Conservation (phyloP, 2,113 vertebrate species). For the Pipa parva region DNA sequence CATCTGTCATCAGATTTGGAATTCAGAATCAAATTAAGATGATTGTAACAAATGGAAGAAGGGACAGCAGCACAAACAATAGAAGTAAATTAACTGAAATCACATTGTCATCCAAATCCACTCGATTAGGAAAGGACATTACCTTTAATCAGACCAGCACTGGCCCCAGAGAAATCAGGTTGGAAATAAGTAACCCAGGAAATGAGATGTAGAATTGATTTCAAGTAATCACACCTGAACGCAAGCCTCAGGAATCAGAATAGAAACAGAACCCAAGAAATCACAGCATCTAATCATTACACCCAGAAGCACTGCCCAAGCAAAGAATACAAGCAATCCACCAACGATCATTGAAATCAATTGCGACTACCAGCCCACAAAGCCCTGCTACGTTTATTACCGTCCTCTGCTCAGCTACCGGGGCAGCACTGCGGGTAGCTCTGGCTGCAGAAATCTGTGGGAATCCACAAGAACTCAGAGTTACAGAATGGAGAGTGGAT, state of each 20-base stretch:
- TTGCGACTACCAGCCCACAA: conserved; percentile 45
- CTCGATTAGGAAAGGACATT: too few species aligned
- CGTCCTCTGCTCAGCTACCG: conserved; percentile 56
- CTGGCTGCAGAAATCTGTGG: conserved; percentile 65
- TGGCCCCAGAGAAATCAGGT: conserved; percentile 7
- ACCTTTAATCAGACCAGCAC: too few species aligned
- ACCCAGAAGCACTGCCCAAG: not conserved
- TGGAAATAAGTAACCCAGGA: not conserved
- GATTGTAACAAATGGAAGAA: too few species aligned
- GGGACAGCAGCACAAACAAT: too few species aligned
- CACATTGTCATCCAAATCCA: too few species aligned
- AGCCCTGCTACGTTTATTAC: conserved; percentile 51
- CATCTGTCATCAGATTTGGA: too few species aligned
- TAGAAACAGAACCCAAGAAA: not conserved
- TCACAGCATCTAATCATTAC: not conserved
- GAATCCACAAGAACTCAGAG: conserved; percentile 55
- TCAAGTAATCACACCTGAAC: not conserved
- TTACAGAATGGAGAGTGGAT: not conserved
- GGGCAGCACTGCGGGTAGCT: conserved; percentile 57
- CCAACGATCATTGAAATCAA: conserved; percentile 4
- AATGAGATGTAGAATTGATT: not conserved
- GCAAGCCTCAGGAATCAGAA: not conserved
- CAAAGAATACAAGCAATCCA: not conserved
- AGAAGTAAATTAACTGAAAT: too few species aligned
- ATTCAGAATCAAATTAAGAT: too few species aligned